phyloP scores from a whole-genome alignment of 2,888 invertebrate species.

The Torymus tubicola region DNA sequence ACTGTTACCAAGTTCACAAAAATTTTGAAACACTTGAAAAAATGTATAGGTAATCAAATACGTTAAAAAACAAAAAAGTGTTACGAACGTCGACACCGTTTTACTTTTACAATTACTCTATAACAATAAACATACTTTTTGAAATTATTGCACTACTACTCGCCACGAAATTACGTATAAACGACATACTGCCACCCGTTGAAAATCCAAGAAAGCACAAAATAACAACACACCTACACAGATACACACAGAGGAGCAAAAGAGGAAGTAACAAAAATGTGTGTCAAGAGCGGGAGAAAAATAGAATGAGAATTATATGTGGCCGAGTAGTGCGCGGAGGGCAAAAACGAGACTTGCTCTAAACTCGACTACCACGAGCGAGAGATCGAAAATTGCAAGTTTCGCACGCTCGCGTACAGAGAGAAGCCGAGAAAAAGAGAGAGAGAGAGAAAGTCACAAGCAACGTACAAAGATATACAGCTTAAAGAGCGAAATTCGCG shows the following conservation, averaged over 20 bases:
- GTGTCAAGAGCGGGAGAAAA: conserved; percentile 38
- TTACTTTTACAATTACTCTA: too few relatives aligned
- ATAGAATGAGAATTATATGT: conserved; percentile 19
- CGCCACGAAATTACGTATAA: neutral
- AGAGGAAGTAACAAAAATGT: conserved; percentile 20
- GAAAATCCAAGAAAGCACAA: conserved; percentile 7
- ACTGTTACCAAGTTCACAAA: too few relatives aligned
- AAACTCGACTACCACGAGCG: neutral
- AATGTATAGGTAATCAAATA: too few relatives aligned
- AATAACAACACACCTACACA: neutral
- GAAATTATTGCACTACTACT: too few relatives aligned
- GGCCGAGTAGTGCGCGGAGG: neutral
- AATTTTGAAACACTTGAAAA: too few relatives aligned
- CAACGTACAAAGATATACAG: too few relatives aligned
- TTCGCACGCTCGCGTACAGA: neutral
- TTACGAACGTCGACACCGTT: too few relatives aligned
- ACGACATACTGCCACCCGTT: neutral
- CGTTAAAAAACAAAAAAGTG: too few relatives aligned
- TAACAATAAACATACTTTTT: too few relatives aligned
- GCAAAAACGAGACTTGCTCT: too few relatives aligned
- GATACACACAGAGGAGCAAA: neutral
- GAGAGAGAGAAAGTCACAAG: too few relatives aligned
- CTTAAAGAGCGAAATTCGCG: too few relatives aligned
- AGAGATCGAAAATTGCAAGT: conserved; percentile 9
- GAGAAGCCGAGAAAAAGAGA: neutral